phyloP scores from a whole-genome alignment of 1,140 invertebrate genomes.

The Conus ventricosus region DNA sequence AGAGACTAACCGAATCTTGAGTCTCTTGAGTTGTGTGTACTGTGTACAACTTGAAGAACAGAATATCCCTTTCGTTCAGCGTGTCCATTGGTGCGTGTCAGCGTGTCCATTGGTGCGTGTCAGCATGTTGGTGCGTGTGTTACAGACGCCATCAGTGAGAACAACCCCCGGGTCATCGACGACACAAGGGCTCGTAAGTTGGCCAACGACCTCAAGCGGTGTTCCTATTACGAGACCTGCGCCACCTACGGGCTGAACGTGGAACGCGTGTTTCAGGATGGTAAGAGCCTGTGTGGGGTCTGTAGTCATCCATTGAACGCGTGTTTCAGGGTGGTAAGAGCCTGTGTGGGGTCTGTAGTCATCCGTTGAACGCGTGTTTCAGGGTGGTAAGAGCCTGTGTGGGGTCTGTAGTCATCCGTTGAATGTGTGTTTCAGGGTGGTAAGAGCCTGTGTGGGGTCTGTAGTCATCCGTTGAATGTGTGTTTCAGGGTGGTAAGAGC shows the following conservation, averaged over 20 bases:
- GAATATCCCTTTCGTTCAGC: too few relatives aligned
- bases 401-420: too few relatives aligned
- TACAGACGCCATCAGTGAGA: conserved; percentile 95
- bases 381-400: conserved; percentile 85
- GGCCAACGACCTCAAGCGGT: conserved; percentile 92
- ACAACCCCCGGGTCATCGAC: conserved; percentile 94
- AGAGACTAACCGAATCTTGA: too few relatives aligned
- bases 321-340: conserved; percentile 96
- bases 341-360: too few relatives aligned
- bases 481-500: too few relatives aligned
- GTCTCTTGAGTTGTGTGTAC: too few relatives aligned
- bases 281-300: conserved; percentile 75
- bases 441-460: conserved; percentile 70
- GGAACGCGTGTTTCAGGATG: conserved; percentile 97
- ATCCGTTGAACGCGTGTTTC: conserved; percentile 97
- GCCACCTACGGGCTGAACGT: conserved; percentile 98
- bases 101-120: too few relatives aligned
- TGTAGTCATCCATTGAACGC: too few relatives aligned
- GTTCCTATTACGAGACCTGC: conserved; percentile 98
- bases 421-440: conserved; percentile 98
- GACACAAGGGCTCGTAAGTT: conserved; percentile 93
- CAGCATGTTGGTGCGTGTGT: too few relatives aligned
- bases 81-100: neutral
- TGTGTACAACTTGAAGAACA: too few relatives aligned
- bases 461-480: too few relatives aligned